phyloP scores from a whole-genome alignment of 2,113 vertebrate species.

The Lampris incognitus region DNA sequence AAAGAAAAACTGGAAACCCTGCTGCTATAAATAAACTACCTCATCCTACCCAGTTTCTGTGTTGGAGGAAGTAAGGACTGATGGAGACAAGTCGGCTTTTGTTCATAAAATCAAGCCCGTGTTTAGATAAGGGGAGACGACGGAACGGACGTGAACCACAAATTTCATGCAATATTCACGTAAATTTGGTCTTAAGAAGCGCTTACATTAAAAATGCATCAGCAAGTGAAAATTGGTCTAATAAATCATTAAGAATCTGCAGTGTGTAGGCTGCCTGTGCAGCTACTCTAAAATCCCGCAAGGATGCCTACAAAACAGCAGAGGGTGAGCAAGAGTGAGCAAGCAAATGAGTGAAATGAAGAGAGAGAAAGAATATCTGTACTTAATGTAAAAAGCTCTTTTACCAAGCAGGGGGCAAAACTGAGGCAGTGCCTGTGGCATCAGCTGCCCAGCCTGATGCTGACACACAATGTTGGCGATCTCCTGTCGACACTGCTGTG shows the following conservation, averaged over 20 bases:
- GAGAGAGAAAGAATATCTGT: background rate
- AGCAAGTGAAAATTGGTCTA: background rate
- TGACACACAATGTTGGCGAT: constrained; percentile 94
- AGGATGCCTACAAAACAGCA: background rate
- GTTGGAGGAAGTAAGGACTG: background rate
- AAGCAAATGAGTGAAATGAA: background rate
- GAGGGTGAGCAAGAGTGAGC: background rate
- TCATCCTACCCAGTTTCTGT: background rate
- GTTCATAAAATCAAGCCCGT: background rate
- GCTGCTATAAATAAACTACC: background rate
- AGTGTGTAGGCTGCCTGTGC: background rate
- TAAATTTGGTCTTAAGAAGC: background rate
- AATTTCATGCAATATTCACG: background rate
- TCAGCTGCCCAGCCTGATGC: constrained; percentile 91
- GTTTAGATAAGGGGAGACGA: background rate
- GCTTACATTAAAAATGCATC: background rate
- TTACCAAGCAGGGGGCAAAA: constrained; percentile 91
- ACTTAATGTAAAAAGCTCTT: background rate
- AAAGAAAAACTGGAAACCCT: background rate
- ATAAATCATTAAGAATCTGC: constrained; percentile 7
- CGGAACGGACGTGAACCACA: background rate
- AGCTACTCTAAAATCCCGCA: constrained; percentile 14
- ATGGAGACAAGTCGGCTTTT: background rate
- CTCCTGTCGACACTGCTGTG: constrained; percentile 93
- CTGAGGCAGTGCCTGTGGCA: constrained; percentile 90